Conservation (phyloP, 2,888 invertebrate species). For the Stenichneumon culpator region DNA sequence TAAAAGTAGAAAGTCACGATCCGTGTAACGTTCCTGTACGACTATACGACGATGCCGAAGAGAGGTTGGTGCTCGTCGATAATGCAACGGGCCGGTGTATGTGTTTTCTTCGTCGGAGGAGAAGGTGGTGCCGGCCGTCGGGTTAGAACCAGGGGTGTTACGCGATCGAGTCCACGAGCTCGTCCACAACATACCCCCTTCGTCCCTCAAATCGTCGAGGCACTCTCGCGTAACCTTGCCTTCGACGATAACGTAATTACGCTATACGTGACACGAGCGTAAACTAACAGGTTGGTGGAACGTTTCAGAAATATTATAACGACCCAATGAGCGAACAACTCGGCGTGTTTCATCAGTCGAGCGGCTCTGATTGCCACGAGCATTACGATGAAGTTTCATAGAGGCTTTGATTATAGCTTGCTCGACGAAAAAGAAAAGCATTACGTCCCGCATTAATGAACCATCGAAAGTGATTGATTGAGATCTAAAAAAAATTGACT, state of each 20-base stretch:
- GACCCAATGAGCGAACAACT: conserved; percentile 43
- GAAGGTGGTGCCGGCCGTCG: not conserved
- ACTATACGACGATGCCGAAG: conserved; percentile 41
- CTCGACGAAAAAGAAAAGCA: conserved; percentile 17
- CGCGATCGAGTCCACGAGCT: conserved; percentile 47
- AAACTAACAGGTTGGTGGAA: conserved; percentile 56
- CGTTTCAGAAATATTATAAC: conserved; percentile 63
- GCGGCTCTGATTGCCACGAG: not conserved
- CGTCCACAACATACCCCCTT: conserved; percentile 12
- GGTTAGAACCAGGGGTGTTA: conserved; percentile 40
- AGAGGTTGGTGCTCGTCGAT: conserved; percentile 41
- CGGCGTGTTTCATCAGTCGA: not conserved
- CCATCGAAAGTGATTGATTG: not conserved
- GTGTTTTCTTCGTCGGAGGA: not conserved
- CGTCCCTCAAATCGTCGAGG: conserved; percentile 48
- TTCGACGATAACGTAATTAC: conserved; percentile 69
- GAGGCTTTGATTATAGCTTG: conserved; percentile 25
- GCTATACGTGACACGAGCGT: conserved; percentile 59
- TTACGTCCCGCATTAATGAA: not conserved
- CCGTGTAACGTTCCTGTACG: conserved; percentile 30
- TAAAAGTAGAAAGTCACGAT: conserved; percentile 68
- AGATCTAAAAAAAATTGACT: not conserved
- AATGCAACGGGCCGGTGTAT: conserved; percentile 46
- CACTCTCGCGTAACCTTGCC: conserved; percentile 70
- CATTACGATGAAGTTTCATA: conserved; percentile 1